A percentile compares a stretch with the other conserved stretches of the same genome.
Conservation (phyloP, 2,888 invertebrate species). For the Pachliopta kotzebuea region DNA sequence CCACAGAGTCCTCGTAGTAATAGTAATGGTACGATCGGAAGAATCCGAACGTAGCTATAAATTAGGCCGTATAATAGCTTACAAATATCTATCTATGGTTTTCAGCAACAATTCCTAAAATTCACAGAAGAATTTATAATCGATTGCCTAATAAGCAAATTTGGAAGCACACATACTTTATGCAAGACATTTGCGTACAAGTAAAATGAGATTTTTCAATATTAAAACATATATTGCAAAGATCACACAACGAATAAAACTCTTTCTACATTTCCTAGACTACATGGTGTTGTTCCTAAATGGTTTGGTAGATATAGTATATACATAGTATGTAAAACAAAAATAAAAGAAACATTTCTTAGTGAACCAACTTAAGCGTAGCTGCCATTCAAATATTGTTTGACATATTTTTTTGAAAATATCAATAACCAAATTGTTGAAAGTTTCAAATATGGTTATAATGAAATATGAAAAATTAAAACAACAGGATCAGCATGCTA, state of each 20-base stretch:
- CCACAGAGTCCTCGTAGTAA: background rate
- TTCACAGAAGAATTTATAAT: slow-evolving; percentile 23
- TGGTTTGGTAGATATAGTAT: background rate
- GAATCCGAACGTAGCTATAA: slow-evolving; percentile 29
- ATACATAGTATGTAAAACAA: background rate
- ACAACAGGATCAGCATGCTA: no score
- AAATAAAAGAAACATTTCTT: no score
- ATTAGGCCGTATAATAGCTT: slow-evolving; percentile 34
- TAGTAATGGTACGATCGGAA: slow-evolving; percentile 2
- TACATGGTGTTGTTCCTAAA: background rate
- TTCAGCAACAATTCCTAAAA: slow-evolving; percentile 31
- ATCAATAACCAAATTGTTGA: background rate
- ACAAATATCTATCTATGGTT: slow-evolving; percentile 30
- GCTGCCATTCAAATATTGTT: background rate
- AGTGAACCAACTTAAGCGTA: background rate
- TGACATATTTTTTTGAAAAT: background rate
- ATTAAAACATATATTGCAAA: slow-evolving; percentile 16
- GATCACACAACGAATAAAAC: slow-evolving; percentile 2
- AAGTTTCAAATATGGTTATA: background rate
- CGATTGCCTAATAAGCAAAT: slow-evolving; percentile 31
- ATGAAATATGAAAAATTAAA: no score
- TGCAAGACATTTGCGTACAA: slow-evolving; percentile 20
- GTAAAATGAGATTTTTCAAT: slow-evolving; percentile 8
- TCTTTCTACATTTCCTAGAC: background rate
- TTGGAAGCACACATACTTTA: slow-evolving; percentile 36